Percentiles rank a stretch among this genome's conserved stretches.
Conservation (phyloP, 1,140 invertebrate genomes). For the Cherax destructor region DNA sequence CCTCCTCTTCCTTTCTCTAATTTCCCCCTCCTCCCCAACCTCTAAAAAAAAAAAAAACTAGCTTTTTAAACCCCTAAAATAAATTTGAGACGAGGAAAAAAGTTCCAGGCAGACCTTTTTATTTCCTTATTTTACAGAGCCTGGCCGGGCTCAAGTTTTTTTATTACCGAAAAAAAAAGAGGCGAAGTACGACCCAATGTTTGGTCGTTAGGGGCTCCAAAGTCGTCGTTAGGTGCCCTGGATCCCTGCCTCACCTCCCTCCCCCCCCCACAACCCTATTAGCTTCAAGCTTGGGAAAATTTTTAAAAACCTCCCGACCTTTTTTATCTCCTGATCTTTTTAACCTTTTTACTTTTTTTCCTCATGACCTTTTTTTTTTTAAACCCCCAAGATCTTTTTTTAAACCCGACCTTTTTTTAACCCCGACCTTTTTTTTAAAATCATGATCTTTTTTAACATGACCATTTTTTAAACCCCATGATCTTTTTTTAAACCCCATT, state of each 20-base stretch:
- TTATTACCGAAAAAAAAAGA: constrained; percentile 28
- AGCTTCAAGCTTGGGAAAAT: background rate
- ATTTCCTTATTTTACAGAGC: background rate
- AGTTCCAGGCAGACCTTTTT: background rate
- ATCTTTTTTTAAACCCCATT: background rate
- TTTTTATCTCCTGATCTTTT: too few species aligned
- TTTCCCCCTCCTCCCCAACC: background rate
- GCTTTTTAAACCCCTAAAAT: background rate
- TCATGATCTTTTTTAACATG: too few species aligned
- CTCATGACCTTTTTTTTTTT: background rate
- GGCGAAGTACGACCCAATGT: background rate
- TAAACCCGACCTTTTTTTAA: too few species aligned
- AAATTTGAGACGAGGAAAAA: constrained; percentile 5
- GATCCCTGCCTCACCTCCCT: background rate
- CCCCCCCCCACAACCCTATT: background rate
- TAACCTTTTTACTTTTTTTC: too few species aligned
- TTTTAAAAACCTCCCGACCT: background rate
- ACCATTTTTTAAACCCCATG: background rate
- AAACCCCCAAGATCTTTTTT: too few species aligned
- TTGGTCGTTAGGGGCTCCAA: constrained; percentile 10
- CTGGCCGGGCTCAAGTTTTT: background rate
- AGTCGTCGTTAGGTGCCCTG: background rate
- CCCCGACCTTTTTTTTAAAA: too few species aligned
- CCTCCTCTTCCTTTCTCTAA: too few species aligned
- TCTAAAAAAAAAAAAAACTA: background rate